Conservation (phyloP, 2,797 vertebrate species). For the Paramormyrops hopkinsi region DNA sequence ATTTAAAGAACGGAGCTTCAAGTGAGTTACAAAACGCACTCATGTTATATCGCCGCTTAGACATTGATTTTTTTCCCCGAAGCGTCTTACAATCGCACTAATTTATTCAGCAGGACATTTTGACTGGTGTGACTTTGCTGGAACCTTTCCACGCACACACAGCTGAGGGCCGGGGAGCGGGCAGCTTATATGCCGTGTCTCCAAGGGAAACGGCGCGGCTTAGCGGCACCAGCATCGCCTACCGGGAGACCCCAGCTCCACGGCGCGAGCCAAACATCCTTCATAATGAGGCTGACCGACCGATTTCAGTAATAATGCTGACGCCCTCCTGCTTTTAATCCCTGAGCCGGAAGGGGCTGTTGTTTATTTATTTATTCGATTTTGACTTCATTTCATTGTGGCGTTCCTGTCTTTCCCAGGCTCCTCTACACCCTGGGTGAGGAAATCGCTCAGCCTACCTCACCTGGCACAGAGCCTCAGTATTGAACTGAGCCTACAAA, state of each 20-base stretch:
- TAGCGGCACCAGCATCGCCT: neutral
- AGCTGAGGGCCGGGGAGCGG: neutral
- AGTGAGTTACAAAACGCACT: neutral
- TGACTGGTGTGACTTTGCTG: neutral
- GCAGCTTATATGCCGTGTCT: neutral
- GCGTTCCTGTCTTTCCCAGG: neutral
- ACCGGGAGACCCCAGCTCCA: neutral
- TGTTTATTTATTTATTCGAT: neutral
- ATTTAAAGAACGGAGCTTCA: neutral
- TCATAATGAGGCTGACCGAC: neutral
- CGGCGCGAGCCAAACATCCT: neutral
- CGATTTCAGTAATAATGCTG: neutral
- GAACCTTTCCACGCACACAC: neutral
- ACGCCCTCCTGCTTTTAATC: neutral
- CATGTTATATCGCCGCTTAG: neutral
- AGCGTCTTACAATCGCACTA: neutral
- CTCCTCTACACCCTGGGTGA: neutral
- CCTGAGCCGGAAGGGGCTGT: neutral
- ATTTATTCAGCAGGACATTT: slow-evolving; percentile 16
- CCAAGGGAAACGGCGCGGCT: neutral
- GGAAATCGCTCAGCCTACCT: neutral
- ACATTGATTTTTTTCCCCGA: neutral
- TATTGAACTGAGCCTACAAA: neutral
- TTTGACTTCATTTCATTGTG: neutral
- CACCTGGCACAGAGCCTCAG: neutral